These are phyloP conservation scores for Mesochorus sp. DNA, from an alignment of 2,888 invertebrate species.

Conservation along the genomic window DNA sequence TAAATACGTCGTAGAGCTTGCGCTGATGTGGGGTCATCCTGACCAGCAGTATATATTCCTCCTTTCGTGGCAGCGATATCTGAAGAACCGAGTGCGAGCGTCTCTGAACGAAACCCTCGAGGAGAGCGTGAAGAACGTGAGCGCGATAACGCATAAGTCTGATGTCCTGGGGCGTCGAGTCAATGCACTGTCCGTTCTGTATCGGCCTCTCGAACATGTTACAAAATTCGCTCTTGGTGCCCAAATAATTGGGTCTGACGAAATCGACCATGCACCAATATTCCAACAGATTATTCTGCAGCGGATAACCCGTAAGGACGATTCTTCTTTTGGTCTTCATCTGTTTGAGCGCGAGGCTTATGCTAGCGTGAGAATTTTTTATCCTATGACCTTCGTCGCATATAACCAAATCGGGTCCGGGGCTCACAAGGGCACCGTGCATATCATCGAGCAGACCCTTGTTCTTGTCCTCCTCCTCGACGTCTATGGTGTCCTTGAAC, in stretches of 20 bases:
- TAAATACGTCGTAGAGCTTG: constrained; percentile 94
- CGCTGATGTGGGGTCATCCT: constrained; percentile 95
- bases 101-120: constrained; percentile 98
- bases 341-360: constrained; percentile 96
- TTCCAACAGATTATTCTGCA: constrained; percentile 98
- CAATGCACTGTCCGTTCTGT: constrained; percentile 98
- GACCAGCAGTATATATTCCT: constrained; percentile 96
- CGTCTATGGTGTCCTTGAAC: constrained; percentile 83
- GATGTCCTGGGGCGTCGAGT: constrained; percentile 97
- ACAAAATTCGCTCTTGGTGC: constrained; percentile 97
- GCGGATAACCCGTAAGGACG: constrained; percentile 98
- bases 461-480: constrained; percentile 85
- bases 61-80: constrained; percentile 95
- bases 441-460: constrained; percentile 92
- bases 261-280: constrained; percentile 99
- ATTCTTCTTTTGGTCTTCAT: constrained; percentile 97
- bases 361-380: constrained; percentile 98
- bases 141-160: constrained; percentile 97
- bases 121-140: constrained; percentile 96
- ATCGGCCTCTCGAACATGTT: constrained; percentile 99
- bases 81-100: constrained; percentile 96
- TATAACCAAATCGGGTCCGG: constrained; percentile 96
- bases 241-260: constrained; percentile 98
- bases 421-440: constrained; percentile 92
- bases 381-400: constrained; percentile 99